Conservation (phyloP, 2,888 invertebrate species). For the Temnothorax unifasciatus region DNA sequence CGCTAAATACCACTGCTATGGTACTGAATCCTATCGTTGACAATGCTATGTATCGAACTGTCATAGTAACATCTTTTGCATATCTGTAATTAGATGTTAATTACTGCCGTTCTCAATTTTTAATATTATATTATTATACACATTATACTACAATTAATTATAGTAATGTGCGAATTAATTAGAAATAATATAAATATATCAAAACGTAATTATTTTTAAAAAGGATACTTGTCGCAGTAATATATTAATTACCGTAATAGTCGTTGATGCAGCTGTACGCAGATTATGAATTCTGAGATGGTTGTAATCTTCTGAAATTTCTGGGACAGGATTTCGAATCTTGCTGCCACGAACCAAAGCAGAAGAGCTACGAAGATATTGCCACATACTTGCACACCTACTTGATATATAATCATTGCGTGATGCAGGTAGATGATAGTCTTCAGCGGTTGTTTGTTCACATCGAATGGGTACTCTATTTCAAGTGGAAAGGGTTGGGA, state of each 20-base stretch:
- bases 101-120: background rate
- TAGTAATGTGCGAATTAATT: background rate
- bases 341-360: conserved; percentile 76
- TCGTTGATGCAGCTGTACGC: conserved; percentile 74
- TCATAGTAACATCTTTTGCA: conserved; percentile 6
- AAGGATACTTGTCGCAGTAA: background rate
- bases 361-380: conserved; percentile 77
- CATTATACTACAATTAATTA: background rate
- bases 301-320: conserved; percentile 60
- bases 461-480: conserved; percentile 79
- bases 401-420: conserved; percentile 72
- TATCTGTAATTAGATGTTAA: background rate
- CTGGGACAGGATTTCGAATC: conserved; percentile 75
- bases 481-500: conserved; percentile 76
- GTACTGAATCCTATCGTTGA: background rate
- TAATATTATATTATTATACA: too few relatives aligned
- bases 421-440: conserved; percentile 75
- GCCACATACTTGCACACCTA: conserved; percentile 65
- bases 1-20: background rate
- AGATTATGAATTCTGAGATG: conserved; percentile 63
- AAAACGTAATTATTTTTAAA: background rate
- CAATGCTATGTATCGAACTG: background rate
- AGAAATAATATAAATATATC: background rate
- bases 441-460: conserved; percentile 62
- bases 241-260: conserved; percentile 70